These are phyloP conservation scores for Heliconius sara DNA, from an alignment of 2,888 invertebrate genomes.

Conservation along the genomic window DNA sequence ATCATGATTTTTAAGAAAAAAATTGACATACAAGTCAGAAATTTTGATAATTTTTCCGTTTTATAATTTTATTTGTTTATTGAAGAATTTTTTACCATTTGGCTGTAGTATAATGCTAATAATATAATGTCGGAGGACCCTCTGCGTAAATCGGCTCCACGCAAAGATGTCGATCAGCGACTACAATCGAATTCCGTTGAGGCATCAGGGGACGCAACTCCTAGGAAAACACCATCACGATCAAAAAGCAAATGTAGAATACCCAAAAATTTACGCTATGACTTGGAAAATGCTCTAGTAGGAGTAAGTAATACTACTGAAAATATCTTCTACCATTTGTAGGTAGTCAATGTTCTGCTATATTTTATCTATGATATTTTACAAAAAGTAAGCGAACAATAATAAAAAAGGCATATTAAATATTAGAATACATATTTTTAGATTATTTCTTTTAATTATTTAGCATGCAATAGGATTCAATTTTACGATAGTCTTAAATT, in stretches of 20 bases:
- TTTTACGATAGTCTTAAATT: not conserved
- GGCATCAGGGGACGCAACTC: slow-evolving; percentile 39
- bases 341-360: not conserved
- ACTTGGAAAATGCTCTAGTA: slow-evolving; percentile 75
- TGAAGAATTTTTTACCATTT: slow-evolving; percentile 20
- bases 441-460: not conserved
- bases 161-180: slow-evolving; percentile 41
- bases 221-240: slow-evolving; percentile 45
- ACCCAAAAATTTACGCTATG: slow-evolving; percentile 70
- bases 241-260: slow-evolving; percentile 61
- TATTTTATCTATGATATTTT: not conserved
- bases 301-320: slow-evolving; percentile 65
- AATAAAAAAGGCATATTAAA: not conserved
- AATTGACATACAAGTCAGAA: not conserved
- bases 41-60: slow-evolving; percentile 30
- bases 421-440: not conserved
- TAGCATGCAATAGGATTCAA: slow-evolving; percentile 47
- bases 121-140: slow-evolving; percentile 40
- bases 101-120: slow-evolving; percentile 19
- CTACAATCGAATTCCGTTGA: slow-evolving; percentile 45
- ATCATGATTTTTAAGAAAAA: slow-evolving; percentile 17
- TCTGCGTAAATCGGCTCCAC: slow-evolving; percentile 52
- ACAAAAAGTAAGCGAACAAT: not conserved
- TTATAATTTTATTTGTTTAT: slow-evolving; percentile 23
- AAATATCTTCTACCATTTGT: not conserved